Evolutionary conservation across 2,888 invertebrate genomes (phyloP).

Genomic region (Andrena flavipes): DNA sequence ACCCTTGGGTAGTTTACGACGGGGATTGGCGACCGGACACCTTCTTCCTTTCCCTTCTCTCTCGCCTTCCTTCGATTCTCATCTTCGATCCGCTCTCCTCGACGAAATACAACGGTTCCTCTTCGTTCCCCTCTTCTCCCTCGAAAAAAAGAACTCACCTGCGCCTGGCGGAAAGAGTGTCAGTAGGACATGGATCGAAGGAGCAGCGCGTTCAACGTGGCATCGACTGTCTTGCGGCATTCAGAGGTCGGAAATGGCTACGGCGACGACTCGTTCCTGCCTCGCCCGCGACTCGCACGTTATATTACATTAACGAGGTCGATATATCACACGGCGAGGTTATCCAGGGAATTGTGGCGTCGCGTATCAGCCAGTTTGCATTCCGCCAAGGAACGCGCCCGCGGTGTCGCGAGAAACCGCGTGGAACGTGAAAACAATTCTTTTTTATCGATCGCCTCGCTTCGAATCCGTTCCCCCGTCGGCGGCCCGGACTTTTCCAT

Average conservation of each 20-base stretch:
- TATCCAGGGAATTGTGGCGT: slow-evolving; percentile 40
- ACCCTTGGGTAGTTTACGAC: too few species aligned
- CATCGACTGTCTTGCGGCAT: slow-evolving; percentile 22
- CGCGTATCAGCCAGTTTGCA: slow-evolving; percentile 29
- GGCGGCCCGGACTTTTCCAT: background rate
- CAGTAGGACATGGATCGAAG: background rate
- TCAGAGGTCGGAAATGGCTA: slow-evolving; percentile 29
- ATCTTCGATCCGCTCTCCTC: too few species aligned
- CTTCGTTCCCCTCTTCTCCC: too few species aligned
- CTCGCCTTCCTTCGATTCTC: too few species aligned
- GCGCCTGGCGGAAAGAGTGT: background rate
- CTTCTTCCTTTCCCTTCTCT: too few species aligned
- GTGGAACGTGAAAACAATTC: slow-evolving; percentile 15
- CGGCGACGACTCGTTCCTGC: slow-evolving; percentile 37
- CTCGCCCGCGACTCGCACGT: slow-evolving; percentile 35
- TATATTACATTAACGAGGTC: slow-evolving; percentile 43
- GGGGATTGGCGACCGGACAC: too few species aligned
- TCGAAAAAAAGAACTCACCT: too few species aligned
- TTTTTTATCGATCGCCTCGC: slow-evolving; percentile 13
- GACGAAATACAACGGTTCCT: too few species aligned
- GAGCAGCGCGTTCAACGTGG: background rate
- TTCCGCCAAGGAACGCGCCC: slow-evolving; percentile 18
- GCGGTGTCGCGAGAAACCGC: slow-evolving; percentile 6
- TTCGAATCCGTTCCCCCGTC: background rate
- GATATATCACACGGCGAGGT: slow-evolving; percentile 47